Conservation (phyloP, 2,888 invertebrate genomes). For the Leptogaster cylindrica region DNA sequence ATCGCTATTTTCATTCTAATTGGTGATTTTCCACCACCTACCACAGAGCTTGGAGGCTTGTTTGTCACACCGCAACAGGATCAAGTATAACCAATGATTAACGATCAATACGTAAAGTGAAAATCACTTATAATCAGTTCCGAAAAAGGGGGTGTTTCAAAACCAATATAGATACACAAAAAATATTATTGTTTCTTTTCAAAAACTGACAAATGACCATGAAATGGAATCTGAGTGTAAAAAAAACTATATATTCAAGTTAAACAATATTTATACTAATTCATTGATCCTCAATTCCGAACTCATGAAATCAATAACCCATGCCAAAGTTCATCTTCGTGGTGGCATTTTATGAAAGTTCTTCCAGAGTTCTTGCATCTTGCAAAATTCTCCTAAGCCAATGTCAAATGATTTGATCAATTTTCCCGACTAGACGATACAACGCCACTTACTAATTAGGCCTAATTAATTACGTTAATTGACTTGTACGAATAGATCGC, state of each 20-base stretch:
- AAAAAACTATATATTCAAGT: too few species aligned
- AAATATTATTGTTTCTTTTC: too few species aligned
- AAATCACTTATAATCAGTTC: too few species aligned
- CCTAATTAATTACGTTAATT: slow-evolving; percentile 41
- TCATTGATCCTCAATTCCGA: not conserved
- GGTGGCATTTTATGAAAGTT: too few species aligned
- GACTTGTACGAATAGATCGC: slow-evolving; percentile 42
- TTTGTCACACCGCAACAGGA: not conserved
- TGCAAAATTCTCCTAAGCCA: not conserved
- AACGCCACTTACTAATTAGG: slow-evolving; percentile 41
- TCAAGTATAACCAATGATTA: too few species aligned
- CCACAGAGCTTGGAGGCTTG: slow-evolving; percentile 7
- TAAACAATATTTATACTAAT: too few species aligned
- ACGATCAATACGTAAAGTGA: too few species aligned
- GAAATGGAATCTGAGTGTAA: too few species aligned
- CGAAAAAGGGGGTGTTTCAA: too few species aligned
- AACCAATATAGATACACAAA: too few species aligned
- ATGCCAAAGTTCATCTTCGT: not conserved
- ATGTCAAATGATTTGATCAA: slow-evolving; percentile 16
- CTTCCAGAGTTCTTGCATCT: slow-evolving; percentile 21
- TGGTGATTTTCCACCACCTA: slow-evolving; percentile 36
- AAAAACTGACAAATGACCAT: too few species aligned
- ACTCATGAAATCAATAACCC: not conserved
- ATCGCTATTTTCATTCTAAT: slow-evolving; percentile 36
- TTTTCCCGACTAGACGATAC: slow-evolving; percentile 17